Evolutionary conservation across 30 jellyfish, hydroid and myxozoan genomes (phyloP).

Genomic region (Aurelia sp.): DNA sequence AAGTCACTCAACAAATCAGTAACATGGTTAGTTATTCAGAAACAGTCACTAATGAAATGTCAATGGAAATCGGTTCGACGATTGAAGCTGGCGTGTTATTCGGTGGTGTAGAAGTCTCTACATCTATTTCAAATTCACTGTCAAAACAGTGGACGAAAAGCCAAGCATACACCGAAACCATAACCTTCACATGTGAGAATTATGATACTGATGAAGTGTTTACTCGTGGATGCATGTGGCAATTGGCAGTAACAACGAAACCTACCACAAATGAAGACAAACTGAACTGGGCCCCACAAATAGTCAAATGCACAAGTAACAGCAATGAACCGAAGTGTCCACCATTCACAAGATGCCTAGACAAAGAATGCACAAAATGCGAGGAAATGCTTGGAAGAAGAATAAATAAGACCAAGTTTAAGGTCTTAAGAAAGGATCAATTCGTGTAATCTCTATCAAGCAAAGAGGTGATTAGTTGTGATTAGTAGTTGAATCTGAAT

Average conservation of each 20-base stretch:
- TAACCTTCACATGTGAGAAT: background rate
- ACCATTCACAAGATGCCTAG: too few relatives aligned
- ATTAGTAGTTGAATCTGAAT: too few relatives aligned
- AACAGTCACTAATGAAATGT: constrained; percentile 10
- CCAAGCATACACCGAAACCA: background rate
- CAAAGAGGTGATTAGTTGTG: too few relatives aligned
- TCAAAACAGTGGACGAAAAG: background rate
- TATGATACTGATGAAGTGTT: background rate
- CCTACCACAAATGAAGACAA: too few relatives aligned
- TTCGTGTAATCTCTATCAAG: too few relatives aligned
- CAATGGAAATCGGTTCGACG: background rate
- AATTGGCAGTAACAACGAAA: background rate
- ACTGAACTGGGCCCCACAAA: too few relatives aligned
- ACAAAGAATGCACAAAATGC: too few relatives aligned
- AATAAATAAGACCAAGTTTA: too few relatives aligned
- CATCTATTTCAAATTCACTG: background rate
- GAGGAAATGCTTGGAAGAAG: too few relatives aligned
- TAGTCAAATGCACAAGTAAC: too few relatives aligned
- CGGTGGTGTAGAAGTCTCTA: background rate
- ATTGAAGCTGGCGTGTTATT: background rate
- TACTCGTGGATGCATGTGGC: constrained; percentile 26
- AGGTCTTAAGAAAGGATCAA: too few relatives aligned
- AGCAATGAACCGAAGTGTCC: too few relatives aligned
- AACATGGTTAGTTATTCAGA: constrained; percentile 32
- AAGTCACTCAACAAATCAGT: constrained; percentile 39